Evolutionary conservation across 2,888 invertebrate genomes (phyloP), one percentile per base, ranked within the genome.

Genomic region (Melieria omissa): DNA sequence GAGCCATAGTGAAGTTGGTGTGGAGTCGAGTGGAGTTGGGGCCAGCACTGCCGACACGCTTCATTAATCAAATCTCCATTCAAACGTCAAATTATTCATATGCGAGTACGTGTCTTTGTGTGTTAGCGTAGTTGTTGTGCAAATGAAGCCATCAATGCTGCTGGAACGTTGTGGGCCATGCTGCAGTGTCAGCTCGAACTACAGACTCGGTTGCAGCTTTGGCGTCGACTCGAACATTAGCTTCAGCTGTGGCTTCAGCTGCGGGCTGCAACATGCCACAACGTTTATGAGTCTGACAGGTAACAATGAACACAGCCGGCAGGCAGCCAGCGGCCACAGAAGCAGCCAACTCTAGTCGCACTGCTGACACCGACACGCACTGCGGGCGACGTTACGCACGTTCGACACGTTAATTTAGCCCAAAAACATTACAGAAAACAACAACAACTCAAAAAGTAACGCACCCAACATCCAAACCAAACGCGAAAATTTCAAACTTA

Each of bases 31-130:
- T 58, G 9, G 10, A 10, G 41, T 52, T 41, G 45, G 57, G 57
- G 47, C 41, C 46, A 49, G 7, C 52, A 42, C 45, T 58, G 29
- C 46, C 49, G 67, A 49, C 60, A 67, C 67, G 60, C 67, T 67
- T 61, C 67, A 67, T 67, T 67, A 60, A 60, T 60, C 67, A 67
- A 67, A 67, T 52, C 60, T 60, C 58, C 47, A 52, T 61, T 60
- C 60, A 60, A 57, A 58, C 44, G 67, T 67, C 67, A 44, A 61
- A 52, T 58, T 49, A 60, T 14, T 8, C 12, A 47, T 60, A 49
- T 46, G 49, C 42, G 41, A 5, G 16, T 67, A 44, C 14, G 3
- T 60, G 12, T 41, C 6, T 67, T n/a, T n/a, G 10, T 16, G 29
- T 4, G 6, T 66, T 29, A 29, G 29, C 29, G 29, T 29, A 29